These are phyloP conservation scores for Cherax quadricarinatus DNA, from an alignment of 1,140 invertebrate species.

Conservation along the genomic window DNA sequence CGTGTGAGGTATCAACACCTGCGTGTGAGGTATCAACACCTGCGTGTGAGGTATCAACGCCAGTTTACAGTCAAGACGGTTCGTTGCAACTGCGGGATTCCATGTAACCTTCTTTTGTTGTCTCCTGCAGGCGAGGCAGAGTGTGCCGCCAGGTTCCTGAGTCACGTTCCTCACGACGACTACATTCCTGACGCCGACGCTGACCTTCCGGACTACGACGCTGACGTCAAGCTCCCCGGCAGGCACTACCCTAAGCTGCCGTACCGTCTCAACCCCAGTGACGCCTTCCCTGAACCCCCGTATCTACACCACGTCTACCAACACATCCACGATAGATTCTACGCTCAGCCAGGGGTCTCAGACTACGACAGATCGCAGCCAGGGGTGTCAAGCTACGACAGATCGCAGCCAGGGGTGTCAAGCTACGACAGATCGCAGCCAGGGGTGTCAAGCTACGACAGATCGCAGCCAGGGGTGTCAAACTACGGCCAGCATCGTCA, in stretches of 20 bases:
- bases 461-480: no score
- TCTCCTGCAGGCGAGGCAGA: slow-evolving; percentile 19
- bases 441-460: no score
- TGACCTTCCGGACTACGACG: slow-evolving; percentile 26
- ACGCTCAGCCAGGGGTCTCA: background rate
- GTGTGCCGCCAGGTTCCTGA: slow-evolving; percentile 49
- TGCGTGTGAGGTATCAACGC: background rate
- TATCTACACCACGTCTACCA: background rate
- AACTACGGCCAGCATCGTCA: no score
- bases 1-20: background rate
- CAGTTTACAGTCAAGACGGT: background rate
- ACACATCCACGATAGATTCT: background rate
- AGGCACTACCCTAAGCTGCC: slow-evolving; percentile 55
- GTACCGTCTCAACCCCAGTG: background rate
- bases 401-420: no score
- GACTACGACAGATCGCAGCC: background rate
- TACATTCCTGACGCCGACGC: background rate
- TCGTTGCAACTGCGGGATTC: background rate
- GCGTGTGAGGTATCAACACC: no score
- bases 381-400: no score
- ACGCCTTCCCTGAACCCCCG: background rate
- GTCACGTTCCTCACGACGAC: slow-evolving; percentile 41
- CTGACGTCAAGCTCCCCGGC: slow-evolving; percentile 48
- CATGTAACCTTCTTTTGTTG: background rate
- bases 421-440: no score